Evolutionary conservation across 2,113 vertebrate species (phyloP).

Genomic region (Psittacus erithacus): DNA sequence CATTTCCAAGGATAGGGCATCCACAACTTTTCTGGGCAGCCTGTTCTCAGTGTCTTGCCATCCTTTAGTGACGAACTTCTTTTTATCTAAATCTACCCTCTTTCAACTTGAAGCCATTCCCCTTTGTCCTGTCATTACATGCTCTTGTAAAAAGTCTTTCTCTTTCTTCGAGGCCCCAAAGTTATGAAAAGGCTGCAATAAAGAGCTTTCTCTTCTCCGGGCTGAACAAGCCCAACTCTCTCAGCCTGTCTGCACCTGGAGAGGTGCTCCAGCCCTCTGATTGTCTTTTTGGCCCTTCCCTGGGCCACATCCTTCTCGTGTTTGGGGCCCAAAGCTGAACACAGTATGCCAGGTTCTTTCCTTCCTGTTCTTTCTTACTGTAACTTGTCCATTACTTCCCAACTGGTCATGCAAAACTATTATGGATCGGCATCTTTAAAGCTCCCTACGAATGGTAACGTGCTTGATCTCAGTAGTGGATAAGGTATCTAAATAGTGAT

Average conservation of each 20-base stretch:
- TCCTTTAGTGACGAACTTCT: neutral
- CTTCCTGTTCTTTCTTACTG: neutral
- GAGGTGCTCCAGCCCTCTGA: neutral
- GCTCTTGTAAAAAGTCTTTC: neutral
- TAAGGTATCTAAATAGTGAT: neutral
- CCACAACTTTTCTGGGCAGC: neutral
- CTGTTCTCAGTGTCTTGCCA: neutral
- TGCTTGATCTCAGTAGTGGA: neutral
- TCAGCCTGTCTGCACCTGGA: neutral
- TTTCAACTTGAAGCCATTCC: neutral
- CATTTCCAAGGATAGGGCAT: neutral
- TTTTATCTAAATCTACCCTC: neutral
- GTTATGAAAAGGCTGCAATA: neutral
- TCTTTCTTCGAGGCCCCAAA: neutral
- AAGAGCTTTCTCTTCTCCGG: neutral
- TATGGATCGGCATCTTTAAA: neutral
- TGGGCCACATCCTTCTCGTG: neutral
- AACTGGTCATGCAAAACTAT: neutral
- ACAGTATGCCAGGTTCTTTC: neutral
- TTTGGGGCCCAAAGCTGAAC: neutral
- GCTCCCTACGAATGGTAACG: neutral
- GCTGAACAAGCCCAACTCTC: neutral
- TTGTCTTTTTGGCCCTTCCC: neutral
- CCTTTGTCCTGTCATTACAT: neutral
- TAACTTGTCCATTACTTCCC: neutral